Evolutionary conservation across 2,797 vertebrate genomes (phyloP), one percentile per base, ranked within the genome.

Genomic region (Peromyscus aztecus): DNA sequence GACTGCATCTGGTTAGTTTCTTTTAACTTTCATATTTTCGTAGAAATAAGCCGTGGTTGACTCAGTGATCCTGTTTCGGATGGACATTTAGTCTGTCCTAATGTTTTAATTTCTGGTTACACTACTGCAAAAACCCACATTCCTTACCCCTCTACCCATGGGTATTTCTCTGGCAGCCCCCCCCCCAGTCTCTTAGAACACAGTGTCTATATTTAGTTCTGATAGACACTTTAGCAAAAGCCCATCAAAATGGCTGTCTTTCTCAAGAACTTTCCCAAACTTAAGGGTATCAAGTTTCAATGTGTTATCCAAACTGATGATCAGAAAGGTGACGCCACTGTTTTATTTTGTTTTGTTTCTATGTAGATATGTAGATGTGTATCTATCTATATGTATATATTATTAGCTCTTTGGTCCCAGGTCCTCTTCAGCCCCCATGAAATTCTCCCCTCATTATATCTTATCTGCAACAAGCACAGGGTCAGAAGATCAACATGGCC

Each of bases 231-330:
- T 55, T 10, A 59, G 34, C 71, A 89, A 12, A 16, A 61, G 14
- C 29, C 59, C 10, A 89, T 81, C 19, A 59, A 27, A 94, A 94
- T 24, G 27, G n/a, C 19, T 12, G 9, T 59, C 27, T 7, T 24
- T 93, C 82, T 91, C 9, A 81, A 90, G 69, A 49, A 61, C 23
- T 87, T 57, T 4, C 61, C 82, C 90, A 63, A 69, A 89, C 14
- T 59, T 63, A 82, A 90, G 31, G 27, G 17, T 82, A 86, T 61
- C 34, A 91, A 86, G 29, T 81, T 82, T 86, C 89, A 57, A 90
- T 57, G 16, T 52, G 43, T 31, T 95, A 94, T 80, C 46, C 49
- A 80, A 94, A 27, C 5, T 75, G 52, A 83, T 73, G 9, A 31
- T 67, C 82, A 87, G 83, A 75, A 78, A 76, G 55, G 46, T 76